Evolutionary conservation across 2,113 vertebrate genomes (phyloP).

Genomic region (Thinocorus orbignyianus): DNA sequence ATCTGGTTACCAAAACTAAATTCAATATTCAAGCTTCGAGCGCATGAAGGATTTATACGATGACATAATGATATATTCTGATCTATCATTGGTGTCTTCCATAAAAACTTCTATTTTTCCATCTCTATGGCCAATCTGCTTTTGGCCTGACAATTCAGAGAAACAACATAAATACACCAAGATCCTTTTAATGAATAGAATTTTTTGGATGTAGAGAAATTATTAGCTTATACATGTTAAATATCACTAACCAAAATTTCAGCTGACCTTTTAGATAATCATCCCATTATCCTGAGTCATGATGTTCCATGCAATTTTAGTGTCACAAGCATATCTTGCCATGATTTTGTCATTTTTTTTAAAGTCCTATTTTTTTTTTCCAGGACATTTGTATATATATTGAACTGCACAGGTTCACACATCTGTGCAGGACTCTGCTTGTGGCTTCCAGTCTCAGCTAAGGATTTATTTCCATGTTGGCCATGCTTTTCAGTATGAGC

Average conservation of each 20-base stretch:
- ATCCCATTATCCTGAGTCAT: not conserved
- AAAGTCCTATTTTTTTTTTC: not conserved
- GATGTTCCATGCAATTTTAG: not conserved
- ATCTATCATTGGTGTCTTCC: not conserved
- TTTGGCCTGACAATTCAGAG: not conserved
- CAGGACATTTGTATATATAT: not conserved
- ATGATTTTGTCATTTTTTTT: not conserved
- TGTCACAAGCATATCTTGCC: not conserved
- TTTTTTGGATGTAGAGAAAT: not conserved
- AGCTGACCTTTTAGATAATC: not conserved
- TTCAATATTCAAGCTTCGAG: not conserved
- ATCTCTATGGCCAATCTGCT: not conserved
- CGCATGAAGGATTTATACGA: not conserved
- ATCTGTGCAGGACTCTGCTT: not conserved
- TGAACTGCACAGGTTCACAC: not conserved
- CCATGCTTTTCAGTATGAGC: not conserved
- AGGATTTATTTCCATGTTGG: not conserved
- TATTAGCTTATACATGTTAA: not conserved
- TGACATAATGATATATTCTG: not conserved
- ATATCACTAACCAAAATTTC: not conserved
- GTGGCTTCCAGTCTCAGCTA: not conserved
- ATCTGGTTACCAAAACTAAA: not conserved
- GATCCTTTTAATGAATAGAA: not conserved
- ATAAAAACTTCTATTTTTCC: not conserved
- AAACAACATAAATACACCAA: not conserved